Base-by-base conservation (phyloP, 2,113 vertebrate species). In the Benitochromis conjunctus region DNA sequence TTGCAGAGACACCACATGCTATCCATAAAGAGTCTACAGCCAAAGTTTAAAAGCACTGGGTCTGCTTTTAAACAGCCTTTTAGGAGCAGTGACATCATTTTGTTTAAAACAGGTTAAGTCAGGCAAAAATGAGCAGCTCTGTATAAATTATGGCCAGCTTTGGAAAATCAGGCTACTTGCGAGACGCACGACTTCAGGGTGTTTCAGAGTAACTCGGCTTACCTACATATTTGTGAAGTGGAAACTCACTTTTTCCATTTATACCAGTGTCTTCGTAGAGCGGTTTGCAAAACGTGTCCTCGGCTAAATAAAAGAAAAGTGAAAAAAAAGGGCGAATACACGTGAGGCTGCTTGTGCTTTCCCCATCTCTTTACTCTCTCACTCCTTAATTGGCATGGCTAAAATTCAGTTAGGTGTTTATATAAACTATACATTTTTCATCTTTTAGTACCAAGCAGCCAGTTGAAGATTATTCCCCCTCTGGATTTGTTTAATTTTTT, bases 401-500 rank as follows among this genome's bases (percentile, higher is more conserved):
- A 97, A 97, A 98, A 97, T 97, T 96, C 97, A 94, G 95, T 95
- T 96, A 96, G 96, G 96, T 99, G 98, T 99, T 99, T 99, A 99
- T 97, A 98, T 96, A 96, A 97, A 98, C 95, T 94, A 87, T 93
- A 97, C 97, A 97, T 98, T 99, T 99, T 99, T 99, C 97, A 98
- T 97, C 95, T 98, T 99, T 98, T 98, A 98, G 96, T 97, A 97
- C 97, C 97, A 97, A 97, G 97, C 96, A 95, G 96, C 91, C 93
- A 90, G 94, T 97, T 96, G 96, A 97, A 96, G 97, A 97, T 97
- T 96, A 97, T 97, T 96, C 97, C 96, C 95, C 96, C 95, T 96
- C 96, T 97, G 95, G 97, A 97, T 98, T 98, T 98, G 98, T 98
- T 99, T 99, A 98, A 98, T 98, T 98, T 97, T 98, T 98, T 97